These are phyloP conservation scores for Drosophila diplacantha DNA, from an alignment of 2,888 invertebrate genomes.

Conservation along the genomic window DNA sequence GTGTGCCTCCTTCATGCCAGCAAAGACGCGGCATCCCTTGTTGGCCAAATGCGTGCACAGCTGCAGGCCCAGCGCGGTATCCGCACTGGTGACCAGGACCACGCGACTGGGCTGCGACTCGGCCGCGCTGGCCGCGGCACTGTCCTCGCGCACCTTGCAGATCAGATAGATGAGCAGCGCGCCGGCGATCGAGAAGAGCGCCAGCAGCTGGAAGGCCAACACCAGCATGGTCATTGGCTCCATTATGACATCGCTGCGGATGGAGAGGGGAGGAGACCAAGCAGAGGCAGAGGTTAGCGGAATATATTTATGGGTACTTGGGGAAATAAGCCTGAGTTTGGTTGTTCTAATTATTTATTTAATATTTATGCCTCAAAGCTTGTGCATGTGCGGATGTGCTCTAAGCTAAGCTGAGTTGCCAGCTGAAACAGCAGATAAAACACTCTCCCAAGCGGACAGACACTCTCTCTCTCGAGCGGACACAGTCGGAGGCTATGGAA, in stretches of 20 bases:
- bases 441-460: background rate
- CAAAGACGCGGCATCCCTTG: constrained; percentile 87
- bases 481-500: background rate
- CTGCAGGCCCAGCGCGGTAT: constrained; percentile 88
- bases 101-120: constrained; percentile 81
- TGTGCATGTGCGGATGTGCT: background rate
- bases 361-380: background rate
- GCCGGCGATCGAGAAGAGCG: constrained; percentile 89
- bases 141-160: constrained; percentile 84
- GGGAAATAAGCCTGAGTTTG: background rate
- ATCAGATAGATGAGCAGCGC: constrained; percentile 87
- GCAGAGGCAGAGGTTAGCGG: background rate
- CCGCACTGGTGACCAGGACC: constrained; percentile 88
- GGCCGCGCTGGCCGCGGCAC: constrained; percentile 75
- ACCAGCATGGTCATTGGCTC: constrained; percentile 89
- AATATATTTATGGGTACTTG: background rate
- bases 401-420: background rate
- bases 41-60: constrained; percentile 85
- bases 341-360: background rate
- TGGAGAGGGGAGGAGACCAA: background rate
- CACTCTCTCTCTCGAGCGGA: no score
- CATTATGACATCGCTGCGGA: constrained; percentile 80
- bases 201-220: constrained; percentile 87
- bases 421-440: background rate
- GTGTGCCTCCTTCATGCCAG: constrained; percentile 82